A percentile compares a stretch with the other conserved stretches of the same genome.
Evolutionary conservation across 2,113 vertebrate species (phyloP).

Genomic region (Campylomormyrus tamandua): DNA sequence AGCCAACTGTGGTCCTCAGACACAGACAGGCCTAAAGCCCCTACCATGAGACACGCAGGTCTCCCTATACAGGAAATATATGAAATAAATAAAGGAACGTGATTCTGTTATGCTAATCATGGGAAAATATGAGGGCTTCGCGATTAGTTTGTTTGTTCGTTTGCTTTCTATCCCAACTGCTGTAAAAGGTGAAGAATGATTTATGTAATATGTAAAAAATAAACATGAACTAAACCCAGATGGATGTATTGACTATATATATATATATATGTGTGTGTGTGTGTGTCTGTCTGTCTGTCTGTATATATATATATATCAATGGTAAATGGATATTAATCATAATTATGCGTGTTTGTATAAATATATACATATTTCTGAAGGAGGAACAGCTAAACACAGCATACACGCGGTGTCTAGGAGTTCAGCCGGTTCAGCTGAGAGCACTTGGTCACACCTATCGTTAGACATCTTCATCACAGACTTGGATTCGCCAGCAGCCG

Average conservation of each 20-base stretch:
- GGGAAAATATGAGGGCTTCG: constrained; percentile 33
- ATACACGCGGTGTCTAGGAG: neutral
- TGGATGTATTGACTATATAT: neutral
- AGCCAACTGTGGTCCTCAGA: constrained; percentile 19
- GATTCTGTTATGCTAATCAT: constrained; percentile 31
- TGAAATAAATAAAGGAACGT: constrained; percentile 29
- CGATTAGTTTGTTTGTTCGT: constrained; percentile 15
- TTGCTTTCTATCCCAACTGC: neutral
- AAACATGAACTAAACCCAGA: neutral
- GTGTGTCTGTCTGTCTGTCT: too few relatives aligned
- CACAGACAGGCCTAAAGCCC: neutral
- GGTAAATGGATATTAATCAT: neutral
- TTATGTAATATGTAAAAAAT: neutral
- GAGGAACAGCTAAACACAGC: neutral
- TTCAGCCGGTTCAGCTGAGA: neutral
- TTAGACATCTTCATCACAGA: neutral
- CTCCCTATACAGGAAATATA: constrained; percentile 29
- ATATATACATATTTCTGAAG: neutral
- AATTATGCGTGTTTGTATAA: neutral
- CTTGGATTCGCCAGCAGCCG: neutral
- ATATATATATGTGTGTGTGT: neutral
- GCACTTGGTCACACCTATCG: neutral
- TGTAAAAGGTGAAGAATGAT: neutral
- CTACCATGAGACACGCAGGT: constrained; percentile 23
- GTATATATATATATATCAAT: neutral